These are phyloP conservation scores for Amphiprion clarkii DNA, from an alignment of 2,797 vertebrate genomes.

Conservation along the genomic window DNA sequence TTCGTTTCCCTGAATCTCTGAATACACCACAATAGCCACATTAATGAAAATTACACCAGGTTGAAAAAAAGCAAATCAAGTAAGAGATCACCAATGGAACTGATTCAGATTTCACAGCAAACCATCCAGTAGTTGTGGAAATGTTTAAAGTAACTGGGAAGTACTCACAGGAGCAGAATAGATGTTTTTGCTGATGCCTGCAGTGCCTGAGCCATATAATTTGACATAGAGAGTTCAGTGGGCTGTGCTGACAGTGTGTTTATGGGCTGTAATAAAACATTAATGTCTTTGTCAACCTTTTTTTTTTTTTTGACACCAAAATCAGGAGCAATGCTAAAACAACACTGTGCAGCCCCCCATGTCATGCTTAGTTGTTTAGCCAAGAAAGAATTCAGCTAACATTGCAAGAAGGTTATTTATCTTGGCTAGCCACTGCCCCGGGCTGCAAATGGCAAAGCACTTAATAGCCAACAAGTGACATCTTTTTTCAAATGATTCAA, in stretches of 20 bases:
- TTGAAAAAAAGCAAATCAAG: no score
- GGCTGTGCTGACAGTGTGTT: slow-evolving; percentile 64
- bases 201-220: slow-evolving; percentile 43
- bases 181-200: slow-evolving; percentile 45
- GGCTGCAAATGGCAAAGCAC: slow-evolving; percentile 82
- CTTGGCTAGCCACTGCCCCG: slow-evolving; percentile 76
- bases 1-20: no score
- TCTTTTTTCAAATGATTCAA: slow-evolving; percentile 85
- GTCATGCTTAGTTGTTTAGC: slow-evolving; percentile 74
- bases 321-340: slow-evolving; percentile 48
- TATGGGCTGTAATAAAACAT: slow-evolving; percentile 66
- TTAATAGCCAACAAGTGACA: slow-evolving; percentile 87
- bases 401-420: slow-evolving; percentile 84
- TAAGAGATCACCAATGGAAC: no score
- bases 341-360: slow-evolving; percentile 60
- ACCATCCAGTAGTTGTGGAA: no score
- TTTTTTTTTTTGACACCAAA: slow-evolving; percentile 58
- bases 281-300: slow-evolving; percentile 62
- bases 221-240: slow-evolving; percentile 58
- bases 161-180: not conserved
- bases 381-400: slow-evolving; percentile 77
- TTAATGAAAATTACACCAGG: no score
- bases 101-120: no score
- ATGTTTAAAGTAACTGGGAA: no score
- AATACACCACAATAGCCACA: no score